Percentiles rank a stretch among this genome's conserved stretches.
These are phyloP conservation scores for Cheilinus undulatus DNA, from an alignment of 2,113 vertebrate genomes.

Conservation along the genomic window DNA sequence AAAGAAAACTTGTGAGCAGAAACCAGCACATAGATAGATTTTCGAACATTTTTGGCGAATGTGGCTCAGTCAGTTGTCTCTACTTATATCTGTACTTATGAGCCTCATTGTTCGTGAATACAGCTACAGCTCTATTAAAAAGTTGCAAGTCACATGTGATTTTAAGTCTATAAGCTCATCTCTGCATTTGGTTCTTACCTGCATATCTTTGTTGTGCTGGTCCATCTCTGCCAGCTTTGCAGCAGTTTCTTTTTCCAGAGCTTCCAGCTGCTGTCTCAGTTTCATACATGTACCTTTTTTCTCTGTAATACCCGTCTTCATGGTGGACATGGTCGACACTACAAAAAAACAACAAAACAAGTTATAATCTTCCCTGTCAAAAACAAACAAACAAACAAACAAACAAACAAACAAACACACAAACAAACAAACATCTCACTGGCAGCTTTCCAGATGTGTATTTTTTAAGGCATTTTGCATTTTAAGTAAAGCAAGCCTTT, in stretches of 20 bases:
- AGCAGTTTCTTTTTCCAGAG: constrained; percentile 91
- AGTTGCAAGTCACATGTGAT: too few relatives aligned
- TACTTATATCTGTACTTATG: too few relatives aligned
- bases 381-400: too few relatives aligned
- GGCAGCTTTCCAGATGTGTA: not conserved
- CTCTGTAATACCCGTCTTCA: constrained; percentile 86
- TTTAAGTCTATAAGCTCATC: not conserved
- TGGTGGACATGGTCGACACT: constrained; percentile 74
- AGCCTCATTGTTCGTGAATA: too few relatives aligned
- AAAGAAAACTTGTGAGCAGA: too few relatives aligned
- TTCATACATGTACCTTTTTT: constrained; percentile 89
- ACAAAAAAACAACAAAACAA: constrained; percentile 16
- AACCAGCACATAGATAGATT: too few relatives aligned
- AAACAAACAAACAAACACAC: too few relatives aligned
- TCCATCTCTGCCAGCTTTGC: constrained; percentile 93
- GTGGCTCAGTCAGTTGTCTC: too few relatives aligned
- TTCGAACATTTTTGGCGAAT: too few relatives aligned
- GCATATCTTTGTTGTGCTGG: constrained; percentile 89
- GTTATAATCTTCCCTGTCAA: not conserved
- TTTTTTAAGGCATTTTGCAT: not conserved
- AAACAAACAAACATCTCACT: too few relatives aligned
- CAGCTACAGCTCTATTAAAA: too few relatives aligned
- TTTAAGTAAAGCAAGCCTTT: too few relatives aligned
- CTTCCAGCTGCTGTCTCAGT: constrained; percentile 89
- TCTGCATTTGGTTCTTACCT: constrained; percentile 79